Conservation (phyloP, 2,113 vertebrate genomes). For the Varanus salvator region DNA sequence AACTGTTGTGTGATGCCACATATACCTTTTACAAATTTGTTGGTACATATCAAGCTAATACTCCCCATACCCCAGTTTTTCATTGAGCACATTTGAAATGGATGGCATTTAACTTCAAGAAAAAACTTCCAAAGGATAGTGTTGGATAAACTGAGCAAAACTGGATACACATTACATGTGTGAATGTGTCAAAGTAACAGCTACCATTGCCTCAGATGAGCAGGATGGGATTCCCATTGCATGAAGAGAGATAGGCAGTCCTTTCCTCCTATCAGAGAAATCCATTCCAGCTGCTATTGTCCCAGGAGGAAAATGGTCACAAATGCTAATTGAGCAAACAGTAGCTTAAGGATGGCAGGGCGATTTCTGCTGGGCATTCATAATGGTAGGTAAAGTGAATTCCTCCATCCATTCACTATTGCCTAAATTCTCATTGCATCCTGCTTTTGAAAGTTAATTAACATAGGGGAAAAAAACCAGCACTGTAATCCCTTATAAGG, state of each 20-base stretch:
- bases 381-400: too few species aligned
- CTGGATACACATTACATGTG: neutral
- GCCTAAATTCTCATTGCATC: too few species aligned
- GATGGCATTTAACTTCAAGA: neutral
- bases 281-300: neutral
- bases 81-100: neutral
- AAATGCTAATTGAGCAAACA: too few species aligned
- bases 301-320: neutral
- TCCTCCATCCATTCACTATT: too few species aligned
- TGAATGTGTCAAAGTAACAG: neutral
- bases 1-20: neutral
- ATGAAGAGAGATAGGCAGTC: too few species aligned
- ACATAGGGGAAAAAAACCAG: too few species aligned
- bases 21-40: neutral
- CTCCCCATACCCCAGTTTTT: neutral
- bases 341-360: too few species aligned
- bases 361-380: too few species aligned
- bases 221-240: neutral
- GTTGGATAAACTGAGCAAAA: neutral
- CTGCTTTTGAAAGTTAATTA: too few species aligned
- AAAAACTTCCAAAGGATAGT: conserved; percentile 16
- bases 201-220: neutral
- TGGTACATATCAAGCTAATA: neutral
- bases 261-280: neutral
- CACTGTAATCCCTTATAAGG: too few species aligned